Base-by-base conservation (phyloP, 2,888 invertebrate genomes). In the Elmis aenea region DNA sequence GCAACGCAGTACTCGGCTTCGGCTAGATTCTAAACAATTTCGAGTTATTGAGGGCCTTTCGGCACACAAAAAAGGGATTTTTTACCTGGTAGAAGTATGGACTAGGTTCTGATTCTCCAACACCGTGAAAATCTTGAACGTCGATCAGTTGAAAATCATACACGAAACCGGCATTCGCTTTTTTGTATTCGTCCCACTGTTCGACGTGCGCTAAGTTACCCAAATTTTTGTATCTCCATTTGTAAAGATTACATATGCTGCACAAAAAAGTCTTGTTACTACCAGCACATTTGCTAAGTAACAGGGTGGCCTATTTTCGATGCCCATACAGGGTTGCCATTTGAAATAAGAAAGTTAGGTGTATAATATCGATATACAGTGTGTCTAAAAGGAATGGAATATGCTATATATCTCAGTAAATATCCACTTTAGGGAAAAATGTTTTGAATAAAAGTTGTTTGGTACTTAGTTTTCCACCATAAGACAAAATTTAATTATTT, bases 41-140 rank as follows among this genome's bases (percentile, higher is more conserved):
- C 15, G 26, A n/a, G 2, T 28, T 13, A 34, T 11, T n/a, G n/a
- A n/a, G n/a, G n/a, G n/a, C n/a, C n/a, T n/a, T n/a, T n/a, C 4
- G 10, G 10, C 25, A 24, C 8, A 24, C 25, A 24, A n/a, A 8
- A 8, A 5, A 9, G 9, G 16, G 16, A 28, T 11, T 21, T 5
- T 39, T 48, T 59, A 88, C 90, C 79, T 96, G 99, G 67, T 96
- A 99, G 67, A 99, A 99, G 68, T 92, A 96, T 0, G 97, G 95
- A 66, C 91, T 94, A 1, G 99, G 99, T 63, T 97, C 95, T 0
- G 92, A 86, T 71, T 99, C 99, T 0, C 99, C 99, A 5, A 88
- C 81, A 3, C 92, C 93, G 64, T 96, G 94, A 68, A 94, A 96
- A 66, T 99, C 91, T 49, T 88, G 89, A 0, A 99, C 97, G 66